Percentiles rank a stretch among this genome's conserved stretches.
Evolutionary conservation across 1,140 invertebrate species (phyloP).

Genomic region (Parasteatoda tepidariorum): DNA sequence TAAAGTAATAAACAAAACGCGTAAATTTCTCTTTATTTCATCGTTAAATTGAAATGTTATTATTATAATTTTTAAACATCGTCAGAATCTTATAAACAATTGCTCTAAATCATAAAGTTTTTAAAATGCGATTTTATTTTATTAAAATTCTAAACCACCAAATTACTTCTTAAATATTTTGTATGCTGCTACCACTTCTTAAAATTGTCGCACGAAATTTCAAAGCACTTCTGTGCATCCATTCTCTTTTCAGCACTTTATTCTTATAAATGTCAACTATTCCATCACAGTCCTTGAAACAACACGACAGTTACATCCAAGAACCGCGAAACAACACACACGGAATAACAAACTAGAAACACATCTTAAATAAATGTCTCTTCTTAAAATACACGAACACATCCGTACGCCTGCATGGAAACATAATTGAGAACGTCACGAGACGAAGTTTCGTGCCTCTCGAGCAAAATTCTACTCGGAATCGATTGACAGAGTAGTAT

Average conservation of each 20-base stretch:
- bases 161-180: too few relatives aligned
- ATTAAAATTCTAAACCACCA: too few relatives aligned
- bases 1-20: too few relatives aligned
- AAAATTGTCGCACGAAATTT: too few relatives aligned
- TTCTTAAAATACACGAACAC: neutral
- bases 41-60: too few relatives aligned
- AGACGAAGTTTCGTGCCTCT: neutral
- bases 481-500: neutral
- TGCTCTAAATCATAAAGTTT: too few relatives aligned
- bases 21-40: too few relatives aligned
- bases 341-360: neutral
- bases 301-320: neutral
- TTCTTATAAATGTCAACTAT: neutral
- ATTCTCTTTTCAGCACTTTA: neutral
- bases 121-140: too few relatives aligned
- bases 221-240: too few relatives aligned
- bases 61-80: too few relatives aligned
- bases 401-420: neutral
- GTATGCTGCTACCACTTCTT: too few relatives aligned
- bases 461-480: neutral
- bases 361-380: neutral
- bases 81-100: too few relatives aligned
- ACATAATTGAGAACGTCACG: slow-evolving; percentile 4
- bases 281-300: neutral
- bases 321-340: neutral